Evolutionary conservation across 1,140 invertebrate species (phyloP).

Genomic region (Pomphorhynchus laevis): DNA sequence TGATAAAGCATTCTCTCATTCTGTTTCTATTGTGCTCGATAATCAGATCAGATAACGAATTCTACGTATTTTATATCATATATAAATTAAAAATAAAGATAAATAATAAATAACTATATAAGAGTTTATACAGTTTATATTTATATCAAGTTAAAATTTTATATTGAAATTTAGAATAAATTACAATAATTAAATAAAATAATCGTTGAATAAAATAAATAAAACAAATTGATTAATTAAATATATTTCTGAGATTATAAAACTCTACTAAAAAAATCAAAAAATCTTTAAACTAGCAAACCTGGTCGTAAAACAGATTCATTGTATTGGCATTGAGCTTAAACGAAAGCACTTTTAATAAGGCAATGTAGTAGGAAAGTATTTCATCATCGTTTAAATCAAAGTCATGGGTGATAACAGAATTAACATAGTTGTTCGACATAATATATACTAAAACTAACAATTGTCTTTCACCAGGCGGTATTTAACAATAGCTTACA

Average conservation of each 20-base stretch:
- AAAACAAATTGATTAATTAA: not conserved
- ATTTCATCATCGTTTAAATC: conserved; percentile 92
- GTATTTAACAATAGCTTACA: too few species aligned
- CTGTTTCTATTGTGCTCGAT: too few species aligned
- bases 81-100: too few species aligned
- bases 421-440: conserved; percentile 97
- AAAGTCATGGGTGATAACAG: conserved; percentile 94
- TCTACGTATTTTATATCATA: too few species aligned
- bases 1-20: too few species aligned
- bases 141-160: too few species aligned
- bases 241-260: conserved; percentile 2
- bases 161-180: too few species aligned
- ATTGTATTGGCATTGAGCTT: conserved; percentile 95
- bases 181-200: too few species aligned
- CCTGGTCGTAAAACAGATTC: conserved; percentile 98
- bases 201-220: too few species aligned
- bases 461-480: conserved; percentile 2
- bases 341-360: conserved; percentile 75
- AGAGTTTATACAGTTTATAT: too few species aligned
- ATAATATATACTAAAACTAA: conserved; percentile 60
- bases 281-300: conserved; percentile 24
- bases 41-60: too few species aligned
- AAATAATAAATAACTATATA: too few species aligned
- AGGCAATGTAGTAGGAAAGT: conserved; percentile 98
- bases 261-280: conserved; percentile 3